phyloP scores from a whole-genome alignment of 53 echinoderm and acorn worm genomes.

The Luidia sarsii region DNA sequence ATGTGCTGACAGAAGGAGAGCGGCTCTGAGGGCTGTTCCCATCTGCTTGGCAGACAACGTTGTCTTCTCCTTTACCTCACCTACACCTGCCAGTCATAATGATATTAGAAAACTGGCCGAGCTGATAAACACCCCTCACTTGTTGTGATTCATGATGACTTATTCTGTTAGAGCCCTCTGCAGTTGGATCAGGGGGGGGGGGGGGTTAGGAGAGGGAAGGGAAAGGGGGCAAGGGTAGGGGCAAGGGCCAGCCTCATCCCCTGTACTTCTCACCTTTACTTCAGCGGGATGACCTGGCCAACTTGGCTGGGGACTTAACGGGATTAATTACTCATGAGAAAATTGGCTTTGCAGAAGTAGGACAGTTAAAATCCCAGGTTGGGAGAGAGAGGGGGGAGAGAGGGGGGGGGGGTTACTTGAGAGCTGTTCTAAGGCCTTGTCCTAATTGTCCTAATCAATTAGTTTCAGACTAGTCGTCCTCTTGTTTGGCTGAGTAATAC shows the following conservation, averaged over 20 bases:
- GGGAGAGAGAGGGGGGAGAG: not conserved
- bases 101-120: slow-evolving; percentile 6
- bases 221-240: too few relatives aligned
- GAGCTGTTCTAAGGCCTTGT: too few relatives aligned
- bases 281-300: not conserved
- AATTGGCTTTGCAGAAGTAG: slow-evolving; percentile 2
- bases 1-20: slow-evolving; percentile 30
- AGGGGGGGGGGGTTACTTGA: too few relatives aligned
- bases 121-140: slow-evolving; percentile 39
- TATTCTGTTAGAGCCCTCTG: not conserved
- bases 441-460: not conserved
- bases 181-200: not conserved
- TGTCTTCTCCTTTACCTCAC: slow-evolving; percentile 42
- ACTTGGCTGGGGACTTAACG: not conserved
- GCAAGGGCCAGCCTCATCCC: too few relatives aligned
- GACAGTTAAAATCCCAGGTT: not conserved
- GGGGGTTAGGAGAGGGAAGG: too few relatives aligned
- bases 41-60: slow-evolving; percentile 21
- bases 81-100: slow-evolving; percentile 31
- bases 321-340: slow-evolving; percentile 21
- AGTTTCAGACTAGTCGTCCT: too few relatives aligned
- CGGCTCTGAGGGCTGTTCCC: not conserved
- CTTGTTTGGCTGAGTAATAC: too few relatives aligned
- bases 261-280: not conserved
- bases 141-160: slow-evolving; percentile 41